Base-by-base conservation (phyloP, 2,888 invertebrate genomes). In the Muscina levida region DNA sequence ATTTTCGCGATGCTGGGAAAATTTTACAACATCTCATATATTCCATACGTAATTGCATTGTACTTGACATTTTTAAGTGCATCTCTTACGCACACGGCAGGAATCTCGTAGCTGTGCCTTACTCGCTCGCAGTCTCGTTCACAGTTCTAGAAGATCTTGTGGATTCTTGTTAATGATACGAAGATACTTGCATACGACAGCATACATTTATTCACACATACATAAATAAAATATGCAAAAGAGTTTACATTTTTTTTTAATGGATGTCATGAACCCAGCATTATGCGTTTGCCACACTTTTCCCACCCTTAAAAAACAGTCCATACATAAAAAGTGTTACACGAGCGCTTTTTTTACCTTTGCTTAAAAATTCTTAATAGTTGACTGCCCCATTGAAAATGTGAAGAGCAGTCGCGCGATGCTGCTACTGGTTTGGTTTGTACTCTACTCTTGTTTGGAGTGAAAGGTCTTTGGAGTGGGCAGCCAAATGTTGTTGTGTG, bases 51-150 rank as follows among this genome's bases (percentile, higher is more conserved):
- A 75, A 78, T 82, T 82, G 71, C 73, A 42, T 53, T 80, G 80
- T 73, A 80, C 76, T 78, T 80, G 82, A 80, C 80, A 82, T 80
- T 80, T 72, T 80, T 76, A 80, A 80, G 82, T 78, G 77, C 70
- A 67, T 67, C 51, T 67, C 65, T 59, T 10, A 76, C 65, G 70
- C 70, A 72, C 65, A 68, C 31, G 62, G 19, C 62, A 19, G 42
- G 62, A 62, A 62, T 62, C 19, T 19, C 22, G 42, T 42, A n/a
- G 19, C 13, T 62, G 62, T 13, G 31, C 31, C 57, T 62, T 13
- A 19, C 22, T 22, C 19, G 11, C 42, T 39, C 37, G 37, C 31
- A 5, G 31, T 1, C 37, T 24, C 31, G 10, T 17, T 26, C 8
- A 15, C 8, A 57, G 8, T 57, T 51, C 11, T 57, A 39, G 59